A percentile compares a stretch with the other conserved stretches of the same genome.
phyloP scores from a whole-genome alignment of 2,113 vertebrate species.

The Periophthalmus modestus region DNA sequence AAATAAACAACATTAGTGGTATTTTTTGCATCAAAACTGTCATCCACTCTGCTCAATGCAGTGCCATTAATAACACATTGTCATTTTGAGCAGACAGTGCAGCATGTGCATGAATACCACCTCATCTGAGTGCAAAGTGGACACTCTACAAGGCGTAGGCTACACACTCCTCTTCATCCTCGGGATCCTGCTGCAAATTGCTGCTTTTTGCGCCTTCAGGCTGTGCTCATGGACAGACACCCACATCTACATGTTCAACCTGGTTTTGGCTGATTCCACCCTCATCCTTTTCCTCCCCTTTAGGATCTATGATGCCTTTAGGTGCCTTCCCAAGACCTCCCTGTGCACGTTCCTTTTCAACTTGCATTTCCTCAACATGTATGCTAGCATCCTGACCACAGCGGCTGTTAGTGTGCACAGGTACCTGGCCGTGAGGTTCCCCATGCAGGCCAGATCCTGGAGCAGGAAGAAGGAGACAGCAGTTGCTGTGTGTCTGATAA shows the following conservation, averaged over 20 bases:
- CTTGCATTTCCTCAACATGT: constrained; percentile 74
- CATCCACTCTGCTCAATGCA: neutral
- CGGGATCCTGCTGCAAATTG: constrained; percentile 60
- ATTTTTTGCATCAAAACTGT: neutral
- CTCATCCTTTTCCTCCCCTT: constrained; percentile 70
- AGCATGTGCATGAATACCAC: neutral
- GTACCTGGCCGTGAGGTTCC: constrained; percentile 64
- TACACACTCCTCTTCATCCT: constrained; percentile 59
- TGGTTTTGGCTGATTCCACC: constrained; percentile 58
- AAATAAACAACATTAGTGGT: no score
- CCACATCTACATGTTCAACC: constrained; percentile 74
- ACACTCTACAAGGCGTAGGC: constrained; percentile 18
- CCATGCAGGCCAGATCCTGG: constrained; percentile 39
- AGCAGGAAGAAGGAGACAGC: constrained; percentile 54
- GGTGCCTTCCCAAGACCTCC: accelerated
- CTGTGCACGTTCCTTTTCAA: constrained; percentile 64
- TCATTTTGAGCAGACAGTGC: constrained; percentile 7
- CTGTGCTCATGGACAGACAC: constrained; percentile 63
- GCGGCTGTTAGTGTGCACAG: constrained; percentile 69
- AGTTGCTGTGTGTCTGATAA: constrained; percentile 40
- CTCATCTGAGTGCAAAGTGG: neutral
- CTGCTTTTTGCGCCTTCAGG: constrained; percentile 36
- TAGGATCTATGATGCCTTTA: constrained; percentile 56
- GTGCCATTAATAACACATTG: neutral
- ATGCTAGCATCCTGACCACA: constrained; percentile 69